These are phyloP conservation scores for Malurus elegans DNA, from an alignment of 2,113 vertebrate species.

Conservation along the genomic window DNA sequence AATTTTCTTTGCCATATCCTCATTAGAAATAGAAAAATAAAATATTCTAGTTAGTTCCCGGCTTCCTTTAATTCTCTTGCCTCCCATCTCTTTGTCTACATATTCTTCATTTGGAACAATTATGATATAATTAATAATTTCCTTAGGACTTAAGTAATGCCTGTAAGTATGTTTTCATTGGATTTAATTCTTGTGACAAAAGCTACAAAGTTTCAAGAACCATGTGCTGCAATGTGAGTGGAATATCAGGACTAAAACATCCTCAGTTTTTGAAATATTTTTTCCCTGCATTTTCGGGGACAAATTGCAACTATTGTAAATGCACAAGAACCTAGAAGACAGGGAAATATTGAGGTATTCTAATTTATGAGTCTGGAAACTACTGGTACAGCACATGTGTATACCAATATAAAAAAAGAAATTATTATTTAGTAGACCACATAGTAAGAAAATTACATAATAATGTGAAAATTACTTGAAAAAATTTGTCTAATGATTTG, in stretches of 20 bases:
- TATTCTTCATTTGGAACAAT: background rate
- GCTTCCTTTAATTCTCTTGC: background rate
- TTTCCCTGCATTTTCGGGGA: background rate
- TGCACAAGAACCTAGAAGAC: background rate
- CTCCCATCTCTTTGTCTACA: background rate
- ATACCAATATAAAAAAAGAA: background rate
- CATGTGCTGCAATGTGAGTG: rapidly evolving
- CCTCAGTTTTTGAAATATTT: background rate
- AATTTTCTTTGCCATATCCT: background rate
- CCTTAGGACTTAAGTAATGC: background rate
- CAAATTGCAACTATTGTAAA: background rate
- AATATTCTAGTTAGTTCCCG: background rate
- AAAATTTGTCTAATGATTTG: background rate
- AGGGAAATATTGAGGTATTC: background rate
- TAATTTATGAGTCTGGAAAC: background rate
- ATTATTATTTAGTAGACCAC: background rate
- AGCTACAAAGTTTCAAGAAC: background rate
- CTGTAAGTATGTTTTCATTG: background rate
- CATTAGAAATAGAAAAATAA: background rate
- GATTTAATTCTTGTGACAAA: background rate
- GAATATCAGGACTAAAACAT: background rate
- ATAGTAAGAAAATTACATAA: background rate
- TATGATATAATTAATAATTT: background rate
- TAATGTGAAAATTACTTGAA: background rate
- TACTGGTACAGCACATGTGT: background rate